Evolutionary conservation across 53 echinoderm and acorn worm species (phyloP).

Genomic region (Zoroaster sp.): DNA sequence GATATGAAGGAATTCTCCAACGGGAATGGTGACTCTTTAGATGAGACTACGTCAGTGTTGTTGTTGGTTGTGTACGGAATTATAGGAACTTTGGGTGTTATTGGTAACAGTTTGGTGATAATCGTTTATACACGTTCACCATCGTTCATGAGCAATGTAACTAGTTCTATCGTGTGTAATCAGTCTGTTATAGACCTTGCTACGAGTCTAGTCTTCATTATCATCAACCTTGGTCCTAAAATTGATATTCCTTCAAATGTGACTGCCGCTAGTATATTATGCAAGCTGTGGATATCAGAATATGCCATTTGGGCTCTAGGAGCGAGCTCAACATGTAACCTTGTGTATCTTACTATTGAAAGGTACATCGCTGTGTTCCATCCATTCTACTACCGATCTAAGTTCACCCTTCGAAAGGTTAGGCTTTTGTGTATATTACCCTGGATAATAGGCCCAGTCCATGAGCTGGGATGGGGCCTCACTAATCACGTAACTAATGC

Average conservation of each 20-base stretch:
- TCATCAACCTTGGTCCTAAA: slow-evolving; percentile 11
- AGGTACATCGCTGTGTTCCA: slow-evolving; percentile 47
- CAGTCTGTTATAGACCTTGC: slow-evolving; percentile 50
- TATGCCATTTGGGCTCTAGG: slow-evolving; percentile 50
- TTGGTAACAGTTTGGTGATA: slow-evolving; percentile 43
- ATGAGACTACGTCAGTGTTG: neutral
- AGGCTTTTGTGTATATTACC: slow-evolving; percentile 27
- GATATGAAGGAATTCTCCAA: neutral
- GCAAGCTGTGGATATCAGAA: slow-evolving; percentile 53
- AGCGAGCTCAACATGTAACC: slow-evolving; percentile 41
- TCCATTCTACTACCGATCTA: slow-evolving; percentile 29
- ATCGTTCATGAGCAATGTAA: slow-evolving; percentile 31
- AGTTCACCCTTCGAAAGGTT: slow-evolving; percentile 38
- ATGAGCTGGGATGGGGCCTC: slow-evolving; percentile 52
- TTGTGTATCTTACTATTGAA: slow-evolving; percentile 44
- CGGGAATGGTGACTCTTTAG: neutral
- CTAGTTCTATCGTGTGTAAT: slow-evolving; percentile 47
- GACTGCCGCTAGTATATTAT: neutral
- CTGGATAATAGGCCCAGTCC: slow-evolving; percentile 42
- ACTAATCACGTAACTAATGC: slow-evolving; percentile 7
- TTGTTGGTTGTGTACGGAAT: neutral
- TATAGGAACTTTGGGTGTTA: slow-evolving; percentile 27
- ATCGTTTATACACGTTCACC: slow-evolving; percentile 35
- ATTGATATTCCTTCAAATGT: neutral
- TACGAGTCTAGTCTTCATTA: slow-evolving; percentile 34